Base-by-base conservation (phyloP, 35 echinoderm and acorn worm species). In the Lytechinus pictus region DNA sequence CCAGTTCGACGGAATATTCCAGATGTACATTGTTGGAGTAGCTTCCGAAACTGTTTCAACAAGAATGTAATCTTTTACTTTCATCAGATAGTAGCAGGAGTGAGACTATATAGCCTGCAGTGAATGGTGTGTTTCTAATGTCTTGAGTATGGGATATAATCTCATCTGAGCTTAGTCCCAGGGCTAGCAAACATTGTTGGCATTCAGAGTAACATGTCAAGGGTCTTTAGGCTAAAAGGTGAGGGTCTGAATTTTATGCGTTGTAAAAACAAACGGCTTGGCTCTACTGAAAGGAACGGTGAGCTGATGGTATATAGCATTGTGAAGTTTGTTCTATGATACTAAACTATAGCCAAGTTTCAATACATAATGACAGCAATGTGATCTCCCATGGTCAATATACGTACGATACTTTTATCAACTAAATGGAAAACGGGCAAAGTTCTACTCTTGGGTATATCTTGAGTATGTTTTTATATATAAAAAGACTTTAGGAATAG, bases 161-260 rank as follows among this genome's bases (percentile, higher is more conserved):
- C 66, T 79, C 66, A 24, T 79, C 66, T 79, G 66, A 79, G 66
- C 66, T 79, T 79, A 79, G 66, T 79, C 66, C 66, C 19, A 79
- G 66, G 66, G 66, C 66, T 79, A 79, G 66, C 66, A 79, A 79
- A 79, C 66, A 79, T 79, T 79, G 66, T 79, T 79, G 66, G 66
- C 66, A 79, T 79, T 79, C 66, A 79, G 66, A 44, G 66, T 79
- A 7, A 24, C 19, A 79, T 79, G 16, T 79, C 4, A 79, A 79
- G 66, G 66, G 66, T n/a, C 66, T 79, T 79, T n/a, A 24, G 66
- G 66, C 12, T 79, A 79, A 27, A 71, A 79, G 66, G 66, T 79
- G 14, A 79, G 66, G 66, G 14, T 24, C 19, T 79, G n/a, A 5
- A 24, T 24, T 6, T 79, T 19, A 24, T 24, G n/a, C 8, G 66